phyloP scores from a whole-genome alignment of 1,140 invertebrate species.

The Heliothis virescens region DNA sequence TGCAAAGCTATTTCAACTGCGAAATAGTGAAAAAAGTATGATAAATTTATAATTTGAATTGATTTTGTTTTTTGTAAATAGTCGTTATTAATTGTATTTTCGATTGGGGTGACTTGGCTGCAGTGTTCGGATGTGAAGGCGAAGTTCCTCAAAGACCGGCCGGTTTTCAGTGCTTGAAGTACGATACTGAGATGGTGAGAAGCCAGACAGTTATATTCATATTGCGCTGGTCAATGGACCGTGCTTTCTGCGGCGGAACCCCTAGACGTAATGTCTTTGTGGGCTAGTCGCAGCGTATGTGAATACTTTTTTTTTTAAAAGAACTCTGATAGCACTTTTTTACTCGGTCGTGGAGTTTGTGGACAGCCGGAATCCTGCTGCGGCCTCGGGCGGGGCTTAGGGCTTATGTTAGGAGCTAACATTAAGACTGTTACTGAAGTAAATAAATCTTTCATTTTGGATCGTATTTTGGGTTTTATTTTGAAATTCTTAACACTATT shows the following conservation, averaged over 20 bases:
- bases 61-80: constrained; percentile 44
- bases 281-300: constrained; percentile 47
- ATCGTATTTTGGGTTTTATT: constrained; percentile 23
- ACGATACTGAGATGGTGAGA: constrained; percentile 22
- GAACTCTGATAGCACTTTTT: constrained; percentile 29
- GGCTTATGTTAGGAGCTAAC: constrained; percentile 28
- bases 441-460: constrained; percentile 44
- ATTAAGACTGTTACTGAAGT: constrained; percentile 49
- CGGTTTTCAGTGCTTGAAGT: constrained; percentile 32
- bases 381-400: constrained; percentile 26
- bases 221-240: constrained; percentile 8
- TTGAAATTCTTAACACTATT: background rate
- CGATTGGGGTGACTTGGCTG: constrained; percentile 17
- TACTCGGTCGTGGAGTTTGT: constrained; percentile 39
- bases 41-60: constrained; percentile 18
- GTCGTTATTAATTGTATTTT: constrained; percentile 18
- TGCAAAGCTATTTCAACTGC: background rate
- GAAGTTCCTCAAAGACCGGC: constrained; percentile 33
- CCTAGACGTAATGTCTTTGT: constrained; percentile 37
- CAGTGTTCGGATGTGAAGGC: background rate
- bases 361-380: constrained; percentile 38
- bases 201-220: constrained; percentile 29
- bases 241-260: constrained; percentile 50
- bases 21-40: constrained; percentile 17
- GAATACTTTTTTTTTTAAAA: background rate